Evolutionary conservation across 2,113 vertebrate species (phyloP).

Genomic region (Athene noctua): DNA sequence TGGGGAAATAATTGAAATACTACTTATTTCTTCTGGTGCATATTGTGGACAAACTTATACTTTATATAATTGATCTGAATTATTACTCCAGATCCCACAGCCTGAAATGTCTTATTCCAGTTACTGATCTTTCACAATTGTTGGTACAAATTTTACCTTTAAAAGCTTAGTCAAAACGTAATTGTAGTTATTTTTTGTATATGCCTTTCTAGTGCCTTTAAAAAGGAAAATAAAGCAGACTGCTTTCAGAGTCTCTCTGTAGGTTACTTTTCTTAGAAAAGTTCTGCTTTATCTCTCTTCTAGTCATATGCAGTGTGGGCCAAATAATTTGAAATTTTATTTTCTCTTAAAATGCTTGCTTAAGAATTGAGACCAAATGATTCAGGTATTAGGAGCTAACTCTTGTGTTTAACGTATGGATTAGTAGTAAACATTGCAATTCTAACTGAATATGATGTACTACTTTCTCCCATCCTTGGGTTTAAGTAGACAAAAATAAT

Average conservation of each 20-base stretch:
- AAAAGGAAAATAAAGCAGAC: background rate
- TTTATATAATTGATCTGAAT: background rate
- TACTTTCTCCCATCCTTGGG: background rate
- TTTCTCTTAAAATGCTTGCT: background rate
- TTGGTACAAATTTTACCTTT: background rate
- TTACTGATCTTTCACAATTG: background rate
- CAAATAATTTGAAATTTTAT: background rate
- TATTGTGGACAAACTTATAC: background rate
- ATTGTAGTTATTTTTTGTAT: background rate
- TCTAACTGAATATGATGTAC: background rate
- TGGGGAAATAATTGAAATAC: background rate
- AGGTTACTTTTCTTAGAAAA: background rate
- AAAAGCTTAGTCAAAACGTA: background rate
- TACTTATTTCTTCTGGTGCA: background rate
- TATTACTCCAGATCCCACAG: background rate
- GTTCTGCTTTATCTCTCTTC: background rate
- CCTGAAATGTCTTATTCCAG: background rate
- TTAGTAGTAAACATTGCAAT: background rate
- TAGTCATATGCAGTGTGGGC: background rate
- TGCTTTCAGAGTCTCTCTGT: background rate
- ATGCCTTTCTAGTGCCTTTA: background rate
- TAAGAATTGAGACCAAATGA: background rate
- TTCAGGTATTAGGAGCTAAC: background rate
- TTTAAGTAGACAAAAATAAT: background rate
- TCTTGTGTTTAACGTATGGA: rapidly evolving